Base-by-base conservation (phyloP, 2,888 invertebrate species). In the Lochmaea capreae region DNA sequence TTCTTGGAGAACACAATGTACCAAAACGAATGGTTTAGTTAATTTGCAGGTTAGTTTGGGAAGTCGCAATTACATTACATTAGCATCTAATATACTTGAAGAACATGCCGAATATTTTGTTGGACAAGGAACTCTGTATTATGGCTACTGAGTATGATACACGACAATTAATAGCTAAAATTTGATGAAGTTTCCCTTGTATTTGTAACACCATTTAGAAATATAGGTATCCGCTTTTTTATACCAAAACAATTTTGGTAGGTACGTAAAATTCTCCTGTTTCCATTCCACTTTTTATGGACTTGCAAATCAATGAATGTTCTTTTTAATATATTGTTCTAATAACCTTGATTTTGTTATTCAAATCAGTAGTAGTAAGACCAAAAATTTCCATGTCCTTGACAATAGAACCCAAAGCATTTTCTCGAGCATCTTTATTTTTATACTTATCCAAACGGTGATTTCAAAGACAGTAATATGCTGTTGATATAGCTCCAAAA, bases 341-440 rank as follows among this genome's bases (percentile, higher is more conserved):
- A n/a, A 87, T 83, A 22, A 85, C 85, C 73, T 87, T 87, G 9
- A 87, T 86, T 82, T 87, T 87, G 3, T 85, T 75, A 67, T 86
- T 85, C 85, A n/a, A n/a, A n/a, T n/a, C n/a, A n/a, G n/a, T n/a
- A n/a, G n/a, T 81, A 16, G 85, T 84, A 62, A 86, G 69, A 39
- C 82, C 81, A 3, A 82, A 78, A 49, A 84, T 82, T 67, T 84
- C 82, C 1, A 87, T 79, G 68, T 85, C 81, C 62, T 65, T 71
- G 14, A 33, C 26, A 43, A 43, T 5, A 12, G 10, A 43, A 43
- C 43, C 12, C 11, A 43, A 43, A 43, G 43, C 43, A 11, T 43
- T 12, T 43, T 43, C 43, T 43, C 43, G 43, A 10, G 43, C 43
- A 43, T 43, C 43, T 65, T 83, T 85, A 77, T 83, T 84, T 74